phyloP scores from a whole-genome alignment of 2,113 vertebrate genomes.

The Cyanoderma ruficeps region DNA sequence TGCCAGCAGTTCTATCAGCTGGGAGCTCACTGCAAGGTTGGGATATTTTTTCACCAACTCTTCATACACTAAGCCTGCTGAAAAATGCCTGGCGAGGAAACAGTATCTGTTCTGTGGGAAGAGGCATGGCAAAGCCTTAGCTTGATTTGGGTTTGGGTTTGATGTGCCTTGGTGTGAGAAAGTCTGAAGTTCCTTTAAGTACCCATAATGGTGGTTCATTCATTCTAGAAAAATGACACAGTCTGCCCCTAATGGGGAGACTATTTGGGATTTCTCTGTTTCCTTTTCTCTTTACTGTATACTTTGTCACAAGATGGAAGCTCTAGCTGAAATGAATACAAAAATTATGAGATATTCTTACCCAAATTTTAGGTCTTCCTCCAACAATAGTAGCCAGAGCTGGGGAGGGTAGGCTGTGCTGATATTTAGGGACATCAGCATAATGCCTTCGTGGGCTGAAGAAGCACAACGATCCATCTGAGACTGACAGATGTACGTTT shows the following conservation, averaged over 20 bases:
- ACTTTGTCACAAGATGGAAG: not conserved
- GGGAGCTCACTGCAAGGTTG: not conserved
- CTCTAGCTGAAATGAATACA: not conserved
- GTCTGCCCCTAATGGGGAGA: not conserved
- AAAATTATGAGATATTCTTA: not conserved
- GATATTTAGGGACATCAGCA: not conserved
- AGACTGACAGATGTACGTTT: constrained; percentile 10
- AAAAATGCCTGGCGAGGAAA: not conserved
- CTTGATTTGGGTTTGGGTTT: not conserved
- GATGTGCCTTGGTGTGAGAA: not conserved
- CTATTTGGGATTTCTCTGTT: not conserved
- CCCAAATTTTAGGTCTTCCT: not conserved
- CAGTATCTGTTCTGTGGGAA: not conserved
- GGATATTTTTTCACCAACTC: not conserved
- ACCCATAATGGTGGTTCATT: not conserved
- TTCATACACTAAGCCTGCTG: not conserved
- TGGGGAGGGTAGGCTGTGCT: not conserved
- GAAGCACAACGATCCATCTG: constrained; percentile 20
- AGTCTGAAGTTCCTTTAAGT: not conserved
- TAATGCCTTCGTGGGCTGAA: not conserved
- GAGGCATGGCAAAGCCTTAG: not conserved
- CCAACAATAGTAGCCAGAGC: not conserved
- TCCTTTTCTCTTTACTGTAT: not conserved
- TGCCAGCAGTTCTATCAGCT: not conserved
- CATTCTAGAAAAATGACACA: not conserved